Evolutionary conservation across 2,113 vertebrate genomes (phyloP).

Genomic region (Neolamprologus falcicula): DNA sequence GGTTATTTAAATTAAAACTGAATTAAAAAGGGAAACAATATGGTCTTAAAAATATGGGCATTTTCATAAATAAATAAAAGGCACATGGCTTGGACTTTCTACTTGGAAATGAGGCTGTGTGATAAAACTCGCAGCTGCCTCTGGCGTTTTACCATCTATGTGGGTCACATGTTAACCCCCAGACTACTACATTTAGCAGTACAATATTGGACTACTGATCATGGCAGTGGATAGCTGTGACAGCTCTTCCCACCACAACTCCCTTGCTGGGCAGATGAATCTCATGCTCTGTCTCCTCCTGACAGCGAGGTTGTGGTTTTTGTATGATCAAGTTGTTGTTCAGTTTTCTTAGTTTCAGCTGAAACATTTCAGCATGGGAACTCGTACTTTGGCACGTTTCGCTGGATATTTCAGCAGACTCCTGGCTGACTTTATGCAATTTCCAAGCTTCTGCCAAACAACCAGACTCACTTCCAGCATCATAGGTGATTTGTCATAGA

Average conservation of each 20-base stretch:
- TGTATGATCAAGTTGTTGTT: neutral
- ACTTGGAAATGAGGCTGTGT: slow-evolving; percentile 20
- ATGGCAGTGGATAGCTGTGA: neutral
- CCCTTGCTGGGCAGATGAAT: neutral
- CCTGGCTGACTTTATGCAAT: slow-evolving; percentile 8
- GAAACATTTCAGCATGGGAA: neutral
- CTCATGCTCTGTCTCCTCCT: neutral
- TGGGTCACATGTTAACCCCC: slow-evolving; percentile 57
- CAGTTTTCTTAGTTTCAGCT: neutral
- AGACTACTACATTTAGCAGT: slow-evolving; percentile 29
- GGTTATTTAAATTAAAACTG: neutral
- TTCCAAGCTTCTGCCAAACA: neutral
- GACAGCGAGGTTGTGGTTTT: neutral
- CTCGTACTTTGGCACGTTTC: neutral
- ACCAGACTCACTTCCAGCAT: neutral
- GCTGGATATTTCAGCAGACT: neutral
- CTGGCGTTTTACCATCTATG: slow-evolving; percentile 47
- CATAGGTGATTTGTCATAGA: neutral
- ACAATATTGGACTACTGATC: slow-evolving; percentile 33
- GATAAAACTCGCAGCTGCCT: slow-evolving; percentile 13
- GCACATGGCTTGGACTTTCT: neutral
- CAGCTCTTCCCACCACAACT: neutral
- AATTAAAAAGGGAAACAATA: neutral
- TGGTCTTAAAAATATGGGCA: neutral
- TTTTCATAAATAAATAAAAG: neutral